Percentiles rank a stretch among this genome's conserved stretches.
Conservation (phyloP, 2,888 invertebrate species). For the Hedya salicella region DNA sequence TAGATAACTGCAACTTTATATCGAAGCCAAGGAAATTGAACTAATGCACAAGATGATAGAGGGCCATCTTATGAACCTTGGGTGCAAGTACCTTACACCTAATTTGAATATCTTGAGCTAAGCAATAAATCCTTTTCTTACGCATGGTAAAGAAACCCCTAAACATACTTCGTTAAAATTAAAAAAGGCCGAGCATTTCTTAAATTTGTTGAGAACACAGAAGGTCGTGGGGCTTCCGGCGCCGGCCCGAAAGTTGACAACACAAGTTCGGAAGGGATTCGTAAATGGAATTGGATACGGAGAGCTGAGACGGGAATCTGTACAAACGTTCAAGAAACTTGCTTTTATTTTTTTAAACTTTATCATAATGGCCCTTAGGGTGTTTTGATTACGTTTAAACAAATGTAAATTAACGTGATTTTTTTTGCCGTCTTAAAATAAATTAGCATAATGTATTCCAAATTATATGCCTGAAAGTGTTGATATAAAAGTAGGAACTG, state of each 20-base stretch:
- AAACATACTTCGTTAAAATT: slow-evolving; percentile 23
- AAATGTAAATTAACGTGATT: no score
- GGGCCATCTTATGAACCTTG: no score
- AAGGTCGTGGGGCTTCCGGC: slow-evolving; percentile 57
- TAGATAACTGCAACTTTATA: no score
- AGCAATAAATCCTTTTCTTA: background rate
- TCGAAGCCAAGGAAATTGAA: no score
- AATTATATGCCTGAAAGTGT: no score
- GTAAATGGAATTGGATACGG: slow-evolving; percentile 8
- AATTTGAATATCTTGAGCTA: background rate
- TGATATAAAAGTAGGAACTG: no score
- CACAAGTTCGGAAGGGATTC: slow-evolving; percentile 30
- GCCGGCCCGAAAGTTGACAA: slow-evolving; percentile 56
- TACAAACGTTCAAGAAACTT: slow-evolving; percentile 12
- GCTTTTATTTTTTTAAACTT: background rate
- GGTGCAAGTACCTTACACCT: no score
- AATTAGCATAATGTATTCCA: no score
- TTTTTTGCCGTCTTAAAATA: no score
- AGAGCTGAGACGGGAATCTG: slow-evolving; percentile 2
- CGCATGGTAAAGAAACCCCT: slow-evolving; percentile 15
- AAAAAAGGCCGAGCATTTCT: slow-evolving; percentile 16
- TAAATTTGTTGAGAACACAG: slow-evolving; percentile 46
- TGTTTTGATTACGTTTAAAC: background rate
- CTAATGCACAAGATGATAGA: no score
- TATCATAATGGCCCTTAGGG: background rate